Base-by-base conservation (phyloP, 2,113 vertebrate species). In the Cervus canadensis region DNA sequence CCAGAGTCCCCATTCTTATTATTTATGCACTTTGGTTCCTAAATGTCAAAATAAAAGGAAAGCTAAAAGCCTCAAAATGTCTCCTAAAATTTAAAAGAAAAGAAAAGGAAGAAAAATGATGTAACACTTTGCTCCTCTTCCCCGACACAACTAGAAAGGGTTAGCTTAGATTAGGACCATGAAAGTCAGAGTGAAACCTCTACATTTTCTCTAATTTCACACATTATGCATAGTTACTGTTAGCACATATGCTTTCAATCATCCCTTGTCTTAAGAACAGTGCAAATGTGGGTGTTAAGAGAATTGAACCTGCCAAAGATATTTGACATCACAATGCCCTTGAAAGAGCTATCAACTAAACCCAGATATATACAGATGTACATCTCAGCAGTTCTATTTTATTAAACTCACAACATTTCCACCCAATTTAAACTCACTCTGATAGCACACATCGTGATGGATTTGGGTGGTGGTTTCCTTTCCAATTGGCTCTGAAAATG, bases 331-430 rank as follows among this genome's bases (percentile, higher is more conserved):
- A 89, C 94, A 93, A 57, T 96, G 91, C 95, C 93, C 94, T 94
- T 95, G 91, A 93, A 96, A 86, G 95, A 94, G n/a, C 82, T 87
- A 91, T 97, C 91, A n/a, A 33, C 71, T 92, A 94, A 91, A 84
- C 50, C 57, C 62, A 87, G 62, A 94, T 89, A 94, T 89, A 76
- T 91, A 81, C 67, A 40, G 67, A 71, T 87, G 94, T 84, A 91
- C 83, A 76, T 94, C 94, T 97, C 91, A 87, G 84, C 93, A 81
- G 87, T 97, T 98, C 96, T 97, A 21, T 74, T 98, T 98, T 48
- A 87, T 96, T 98, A 97, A 95, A 97, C 95, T 98, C 87, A 93
- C 76, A 92, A 98, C 64, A 83, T 98, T 98, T 98, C 96, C 90
- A 97, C 97, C 88, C 92, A 97, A 48, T 76, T 97, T 93, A 98